Evolutionary conservation across 2,113 vertebrate species (phyloP).

Genomic region (Polypterus bichir): DNA sequence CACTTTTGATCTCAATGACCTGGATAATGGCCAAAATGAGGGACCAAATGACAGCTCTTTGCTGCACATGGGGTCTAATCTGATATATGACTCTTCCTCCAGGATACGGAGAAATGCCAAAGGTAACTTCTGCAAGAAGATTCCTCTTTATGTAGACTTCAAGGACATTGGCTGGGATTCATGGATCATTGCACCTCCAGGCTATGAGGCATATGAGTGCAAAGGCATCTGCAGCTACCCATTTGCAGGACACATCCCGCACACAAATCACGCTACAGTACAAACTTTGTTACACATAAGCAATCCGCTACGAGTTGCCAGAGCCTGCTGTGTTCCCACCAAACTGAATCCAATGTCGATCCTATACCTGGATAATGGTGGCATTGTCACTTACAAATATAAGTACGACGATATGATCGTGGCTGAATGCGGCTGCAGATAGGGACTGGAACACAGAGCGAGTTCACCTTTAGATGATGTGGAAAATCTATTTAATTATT

Average conservation of each 20-base stretch:
- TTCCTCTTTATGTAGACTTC: constrained; percentile 83
- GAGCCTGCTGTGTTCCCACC: constrained; percentile 89
- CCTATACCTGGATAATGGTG: constrained; percentile 83
- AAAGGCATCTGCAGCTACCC: constrained; percentile 76
- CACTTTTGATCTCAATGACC: constrained; percentile 24
- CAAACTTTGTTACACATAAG: constrained; percentile 82
- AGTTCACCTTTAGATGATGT: constrained; percentile 10
- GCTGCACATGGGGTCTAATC: constrained; percentile 87
- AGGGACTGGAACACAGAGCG: constrained; percentile 34
- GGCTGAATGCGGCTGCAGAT: constrained; percentile 94
- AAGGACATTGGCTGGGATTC: constrained; percentile 97
- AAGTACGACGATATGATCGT: constrained; percentile 96
- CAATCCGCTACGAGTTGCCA: constrained; percentile 77
- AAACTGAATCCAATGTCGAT: constrained; percentile 92
- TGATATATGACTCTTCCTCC: constrained; percentile 83
- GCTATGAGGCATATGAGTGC: constrained; percentile 90
- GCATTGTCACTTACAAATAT: constrained; percentile 94
- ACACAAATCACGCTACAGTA: constrained; percentile 88
- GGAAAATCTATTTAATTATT: constrained; percentile 44
- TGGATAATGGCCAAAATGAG: constrained; percentile 29
- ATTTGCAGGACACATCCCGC: constrained; percentile 80
- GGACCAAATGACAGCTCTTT: constrained; percentile 73
- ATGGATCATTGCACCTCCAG: constrained; percentile 83
- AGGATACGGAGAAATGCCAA: constrained; percentile 86
- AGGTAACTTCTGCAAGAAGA: constrained; percentile 86